Percentiles rank a stretch among this genome's conserved stretches.
phyloP scores from a whole-genome alignment of 1,140 invertebrate species.

The Drosophila parvula region DNA sequence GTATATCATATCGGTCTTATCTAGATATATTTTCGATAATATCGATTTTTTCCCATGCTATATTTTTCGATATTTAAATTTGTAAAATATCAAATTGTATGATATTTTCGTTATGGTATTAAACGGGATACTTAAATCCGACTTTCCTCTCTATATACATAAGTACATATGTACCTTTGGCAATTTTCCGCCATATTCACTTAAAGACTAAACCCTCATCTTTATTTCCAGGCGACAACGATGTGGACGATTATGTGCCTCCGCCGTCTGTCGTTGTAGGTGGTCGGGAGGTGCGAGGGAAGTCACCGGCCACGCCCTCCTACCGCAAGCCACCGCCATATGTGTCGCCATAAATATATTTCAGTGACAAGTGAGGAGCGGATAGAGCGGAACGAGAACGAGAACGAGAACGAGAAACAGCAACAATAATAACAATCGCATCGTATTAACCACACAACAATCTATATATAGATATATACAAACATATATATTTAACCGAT shows the following conservation, averaged over 20 bases:
- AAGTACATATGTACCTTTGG: no score
- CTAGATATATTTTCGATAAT: no score
- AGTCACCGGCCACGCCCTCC: conserved; percentile 89
- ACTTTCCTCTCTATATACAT: no score
- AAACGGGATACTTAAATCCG: no score
- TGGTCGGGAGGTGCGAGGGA: conserved; percentile 87
- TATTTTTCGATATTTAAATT: no score
- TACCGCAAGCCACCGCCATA: conserved; percentile 96
- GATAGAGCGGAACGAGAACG: conserved; percentile 17
- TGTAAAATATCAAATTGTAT: no score
- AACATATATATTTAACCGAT: conserved; percentile 35
- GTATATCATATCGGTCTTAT: no score
- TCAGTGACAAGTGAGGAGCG: conserved; percentile 41
- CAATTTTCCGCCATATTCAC: neutral
- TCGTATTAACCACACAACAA: conserved; percentile 61
- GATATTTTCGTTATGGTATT: no score
- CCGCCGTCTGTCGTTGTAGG: conserved; percentile 91
- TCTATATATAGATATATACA: conserved; percentile 38
- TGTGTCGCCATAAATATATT: conserved; percentile 91
- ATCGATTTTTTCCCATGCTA: no score
- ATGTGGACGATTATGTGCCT: conserved; percentile 90
- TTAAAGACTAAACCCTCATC: neutral
- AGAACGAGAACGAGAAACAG: conserved; percentile 28
- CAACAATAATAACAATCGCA: conserved; percentile 72
- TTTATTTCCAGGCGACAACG: conserved; percentile 75